These are phyloP conservation scores for Mnemiopsis leidyi DNA, from an alignment of 37 sponge, comb jelly and placozoan genomes.

Conservation along the genomic window DNA sequence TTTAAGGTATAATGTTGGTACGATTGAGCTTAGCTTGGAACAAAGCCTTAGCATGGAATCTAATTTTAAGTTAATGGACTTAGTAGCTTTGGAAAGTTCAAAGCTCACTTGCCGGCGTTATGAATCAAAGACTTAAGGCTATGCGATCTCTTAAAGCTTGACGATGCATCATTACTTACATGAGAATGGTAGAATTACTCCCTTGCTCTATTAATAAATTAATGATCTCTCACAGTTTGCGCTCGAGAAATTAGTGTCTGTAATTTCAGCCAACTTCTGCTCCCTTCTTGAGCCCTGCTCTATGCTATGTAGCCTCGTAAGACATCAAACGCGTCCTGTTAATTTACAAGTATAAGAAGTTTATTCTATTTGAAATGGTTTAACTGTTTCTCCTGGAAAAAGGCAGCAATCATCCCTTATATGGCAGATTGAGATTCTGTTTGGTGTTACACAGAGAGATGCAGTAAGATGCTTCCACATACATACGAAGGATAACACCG, in stretches of 20 bases:
- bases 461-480: not conserved
- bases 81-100: not conserved
- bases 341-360: not conserved
- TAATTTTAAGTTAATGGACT: not conserved
- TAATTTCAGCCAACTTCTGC: not conserved
- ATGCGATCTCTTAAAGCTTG: too few species aligned
- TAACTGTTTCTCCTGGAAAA: not conserved
- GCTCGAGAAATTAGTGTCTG: not conserved
- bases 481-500: not conserved
- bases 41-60: not conserved
- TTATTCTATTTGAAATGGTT: not conserved
- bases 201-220: not conserved
- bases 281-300: too few species aligned
- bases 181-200: too few species aligned
- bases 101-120: not conserved
- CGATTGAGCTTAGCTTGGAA: too few species aligned
- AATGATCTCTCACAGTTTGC: not conserved
- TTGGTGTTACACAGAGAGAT: not conserved
- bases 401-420: constrained; percentile 1
- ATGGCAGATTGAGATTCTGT: not conserved
- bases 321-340: not conserved
- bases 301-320: too few species aligned
- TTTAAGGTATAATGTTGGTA: too few species aligned
- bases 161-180: too few species aligned
- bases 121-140: too few species aligned